Conservation (phyloP, 2,888 invertebrate species). For the Tipula lateralis region DNA sequence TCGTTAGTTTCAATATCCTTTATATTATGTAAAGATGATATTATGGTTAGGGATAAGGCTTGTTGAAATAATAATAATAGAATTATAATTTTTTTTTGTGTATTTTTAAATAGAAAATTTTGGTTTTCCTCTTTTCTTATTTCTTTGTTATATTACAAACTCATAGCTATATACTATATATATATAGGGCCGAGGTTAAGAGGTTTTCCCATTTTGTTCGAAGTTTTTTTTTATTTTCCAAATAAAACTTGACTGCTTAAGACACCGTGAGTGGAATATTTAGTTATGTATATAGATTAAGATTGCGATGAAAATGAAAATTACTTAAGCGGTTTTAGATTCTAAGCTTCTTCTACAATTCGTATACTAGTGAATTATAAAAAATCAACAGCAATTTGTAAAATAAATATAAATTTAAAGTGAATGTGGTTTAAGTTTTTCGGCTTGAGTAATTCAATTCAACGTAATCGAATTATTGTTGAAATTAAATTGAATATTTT, state of each 20-base stretch:
- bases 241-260: not conserved
- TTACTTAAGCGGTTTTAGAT: not conserved
- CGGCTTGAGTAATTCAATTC: not conserved
- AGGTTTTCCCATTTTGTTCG: not conserved
- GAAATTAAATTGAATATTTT: not conserved
- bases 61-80: slow-evolving; percentile 19
- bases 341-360: not conserved
- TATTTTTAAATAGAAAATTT: not conserved
- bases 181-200: slow-evolving; percentile 14
- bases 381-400: not conserved
- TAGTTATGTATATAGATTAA: not conserved
- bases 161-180: not conserved
- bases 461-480: not conserved
- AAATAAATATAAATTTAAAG: not conserved
- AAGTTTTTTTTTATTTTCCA: not conserved
- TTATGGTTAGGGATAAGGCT: not conserved
- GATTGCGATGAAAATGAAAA: not conserved
- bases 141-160: not conserved
- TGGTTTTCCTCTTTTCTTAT: not conserved
- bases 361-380: not conserved
- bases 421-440: not conserved
- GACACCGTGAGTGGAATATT: not conserved
- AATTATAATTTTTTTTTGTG: not conserved
- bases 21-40: not conserved
- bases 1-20: slow-evolving; percentile 19